A percentile compares a stretch with the other conserved stretches of the same genome.
phyloP scores from a whole-genome alignment of 2,113 vertebrate genomes.

The Percina caprodes region DNA sequence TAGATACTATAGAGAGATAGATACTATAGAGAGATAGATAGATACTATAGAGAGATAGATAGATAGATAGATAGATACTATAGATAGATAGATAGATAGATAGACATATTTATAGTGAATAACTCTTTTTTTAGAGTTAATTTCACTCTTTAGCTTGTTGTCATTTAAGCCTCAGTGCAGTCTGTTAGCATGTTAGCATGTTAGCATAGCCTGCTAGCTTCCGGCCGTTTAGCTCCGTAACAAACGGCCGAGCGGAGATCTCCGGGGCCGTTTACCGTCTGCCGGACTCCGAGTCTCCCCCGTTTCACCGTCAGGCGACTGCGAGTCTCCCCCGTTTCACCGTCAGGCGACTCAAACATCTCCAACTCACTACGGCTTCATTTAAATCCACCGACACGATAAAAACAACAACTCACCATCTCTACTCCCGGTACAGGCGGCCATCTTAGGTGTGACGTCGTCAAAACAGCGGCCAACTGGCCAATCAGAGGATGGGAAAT shows the following conservation, averaged over 20 bases:
- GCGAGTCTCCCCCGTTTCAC: too few species aligned
- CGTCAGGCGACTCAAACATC: fast-evolving
- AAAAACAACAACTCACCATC: constrained; percentile 51
- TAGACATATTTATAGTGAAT: too few species aligned
- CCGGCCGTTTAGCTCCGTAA: neutral
- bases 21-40: too few species aligned
- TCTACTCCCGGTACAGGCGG: constrained; percentile 16
- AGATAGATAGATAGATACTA: too few species aligned
- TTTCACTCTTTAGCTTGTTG: too few species aligned
- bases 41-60: too few species aligned
- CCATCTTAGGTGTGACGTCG: constrained; percentile 77
- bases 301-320: too few species aligned
- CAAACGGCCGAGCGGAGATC: fast-evolving
- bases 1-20: too few species aligned
- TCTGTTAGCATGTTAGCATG: too few species aligned
- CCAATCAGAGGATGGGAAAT: constrained; percentile 62
- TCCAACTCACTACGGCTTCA: fast-evolving
- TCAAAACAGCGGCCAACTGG: neutral
- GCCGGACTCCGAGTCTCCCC: fast-evolving
- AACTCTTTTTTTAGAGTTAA: too few species aligned
- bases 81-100: too few species aligned
- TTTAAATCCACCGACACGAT: neutral
- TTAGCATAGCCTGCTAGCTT: constrained; percentile 36
- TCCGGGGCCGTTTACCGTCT: fast-evolving
- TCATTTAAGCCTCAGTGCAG: too few species aligned